phyloP scores from a whole-genome alignment of 2,888 invertebrate species.

The Notodonta ziczac region DNA sequence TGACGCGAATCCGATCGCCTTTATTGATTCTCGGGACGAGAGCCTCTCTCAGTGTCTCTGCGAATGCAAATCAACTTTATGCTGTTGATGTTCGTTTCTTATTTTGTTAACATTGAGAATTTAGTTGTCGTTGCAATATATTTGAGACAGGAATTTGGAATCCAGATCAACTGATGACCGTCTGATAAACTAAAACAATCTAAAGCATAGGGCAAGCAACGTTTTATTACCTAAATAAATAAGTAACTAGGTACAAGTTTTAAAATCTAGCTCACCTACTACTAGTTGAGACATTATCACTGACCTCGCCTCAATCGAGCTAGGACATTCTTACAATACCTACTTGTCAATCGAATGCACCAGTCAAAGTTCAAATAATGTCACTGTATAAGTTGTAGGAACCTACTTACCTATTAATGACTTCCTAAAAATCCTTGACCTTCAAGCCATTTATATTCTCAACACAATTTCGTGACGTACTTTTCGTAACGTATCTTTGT shows the following conservation, averaged over 20 bases:
- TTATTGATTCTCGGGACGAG: slow-evolving; percentile 41
- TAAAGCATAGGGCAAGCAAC: no score
- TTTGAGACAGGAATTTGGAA: slow-evolving; percentile 8
- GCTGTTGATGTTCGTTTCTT: slow-evolving; percentile 37
- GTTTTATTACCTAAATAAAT: no score
- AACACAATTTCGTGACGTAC: slow-evolving; percentile 12
- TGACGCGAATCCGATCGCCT: slow-evolving; percentile 29
- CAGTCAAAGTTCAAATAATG: neutral
- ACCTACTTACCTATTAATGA: no score
- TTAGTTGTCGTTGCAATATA: no score
- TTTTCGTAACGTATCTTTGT: no score
- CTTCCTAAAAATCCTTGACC: slow-evolving; percentile 9
- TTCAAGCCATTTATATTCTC: slow-evolving; percentile 13
- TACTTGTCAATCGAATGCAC: neutral
- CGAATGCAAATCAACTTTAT: slow-evolving; percentile 36
- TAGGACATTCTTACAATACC: slow-evolving; percentile 1
- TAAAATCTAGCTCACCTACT: neutral
- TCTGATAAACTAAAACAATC: no score
- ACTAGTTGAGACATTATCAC: neutral
- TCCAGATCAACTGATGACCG: neutral
- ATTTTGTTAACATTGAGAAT: neutral
- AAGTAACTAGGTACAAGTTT: neutral
- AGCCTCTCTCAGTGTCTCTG: slow-evolving; percentile 27
- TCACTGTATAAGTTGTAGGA: neutral
- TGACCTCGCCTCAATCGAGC: neutral